Evolutionary conservation across 2,888 invertebrate species (phyloP), one percentile per base, ranked within the genome.

Genomic region (Sminthurides aquaticus): DNA sequence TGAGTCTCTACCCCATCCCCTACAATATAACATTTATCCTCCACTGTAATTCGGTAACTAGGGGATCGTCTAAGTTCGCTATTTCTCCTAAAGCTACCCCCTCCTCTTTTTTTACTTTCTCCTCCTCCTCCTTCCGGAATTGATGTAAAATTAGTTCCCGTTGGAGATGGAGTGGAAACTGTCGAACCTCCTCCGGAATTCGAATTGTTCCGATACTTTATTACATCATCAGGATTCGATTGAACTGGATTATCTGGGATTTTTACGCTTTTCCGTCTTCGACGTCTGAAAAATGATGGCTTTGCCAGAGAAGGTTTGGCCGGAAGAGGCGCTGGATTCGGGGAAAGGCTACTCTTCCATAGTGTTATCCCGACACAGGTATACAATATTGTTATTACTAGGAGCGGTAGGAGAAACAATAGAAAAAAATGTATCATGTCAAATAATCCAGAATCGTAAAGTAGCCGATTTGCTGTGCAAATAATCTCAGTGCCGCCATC

Each of bases 401-500:
- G 81, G 61, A 94, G 80, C 0, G 94, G 94, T 48, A 90, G 82
- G 52, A 89, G 83, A 79, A 92, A 93, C 67, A 92, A 85, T 5
- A 92, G 82, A 3, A 87, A 86, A 75, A 93, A 88, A 79, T 90
- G 91, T 71, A 89, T 85, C 79, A 88, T 85, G 77, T 90, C 90
- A 77, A 90, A 85, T 49, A 88, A 77, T 76, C 88, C 85, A 0
- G 89, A 89, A 77, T 90, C 87, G 79, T 87, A 90, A 78, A 87
- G 87, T 78, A 85, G 84, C 3, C 89, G 82, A 75, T 89, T 86
- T 3, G 87, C 82, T 58, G 88, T 85, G 78, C 90, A 90, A 68
- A 90, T 86, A 0, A 86, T 85, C 76, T 88, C 87, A 71, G 81
- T 80, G 68, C 80, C 80, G 20, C 27, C 29, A 29, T 27, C 57